A percentile compares a stretch with the other conserved stretches of the same genome.
Conservation (phyloP, 1,140 invertebrate genomes). For the Solenopsis fugax region DNA sequence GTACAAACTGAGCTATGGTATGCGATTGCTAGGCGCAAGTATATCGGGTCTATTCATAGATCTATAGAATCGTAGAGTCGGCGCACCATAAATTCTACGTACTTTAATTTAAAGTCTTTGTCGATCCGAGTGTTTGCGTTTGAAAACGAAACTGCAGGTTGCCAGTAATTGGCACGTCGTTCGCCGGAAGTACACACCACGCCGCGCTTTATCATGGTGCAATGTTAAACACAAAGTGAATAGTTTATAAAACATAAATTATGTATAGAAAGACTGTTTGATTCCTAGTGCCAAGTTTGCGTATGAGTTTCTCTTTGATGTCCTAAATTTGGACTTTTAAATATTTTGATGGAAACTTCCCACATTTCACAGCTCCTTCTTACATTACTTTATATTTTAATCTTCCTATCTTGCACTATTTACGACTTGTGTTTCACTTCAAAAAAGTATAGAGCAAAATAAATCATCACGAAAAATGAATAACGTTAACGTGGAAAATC, state of each 20-base stretch:
- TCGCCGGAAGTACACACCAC: neutral
- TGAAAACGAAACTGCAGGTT: neutral
- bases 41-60: slow-evolving; percentile 38
- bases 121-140: neutral
- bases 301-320: neutral
- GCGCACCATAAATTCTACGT: slow-evolving; percentile 6
- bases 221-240: neutral
- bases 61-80: slow-evolving; percentile 18
- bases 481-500: neutral
- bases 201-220: neutral
- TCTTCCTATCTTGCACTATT: neutral
- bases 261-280: neutral
- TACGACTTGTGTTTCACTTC: neutral
- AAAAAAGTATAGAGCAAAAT: neutral
- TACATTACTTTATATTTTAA: neutral
- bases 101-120: slow-evolving; percentile 31
- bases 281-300: neutral
- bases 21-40: slow-evolving; percentile 28
- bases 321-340: neutral
- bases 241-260: neutral
- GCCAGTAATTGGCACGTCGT: neutral
- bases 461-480: neutral
- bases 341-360: neutral
- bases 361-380: neutral
- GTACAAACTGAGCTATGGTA: slow-evolving; percentile 42